Base-by-base conservation (phyloP, 2,888 invertebrate species). In the Leptopilina syphax region DNA sequence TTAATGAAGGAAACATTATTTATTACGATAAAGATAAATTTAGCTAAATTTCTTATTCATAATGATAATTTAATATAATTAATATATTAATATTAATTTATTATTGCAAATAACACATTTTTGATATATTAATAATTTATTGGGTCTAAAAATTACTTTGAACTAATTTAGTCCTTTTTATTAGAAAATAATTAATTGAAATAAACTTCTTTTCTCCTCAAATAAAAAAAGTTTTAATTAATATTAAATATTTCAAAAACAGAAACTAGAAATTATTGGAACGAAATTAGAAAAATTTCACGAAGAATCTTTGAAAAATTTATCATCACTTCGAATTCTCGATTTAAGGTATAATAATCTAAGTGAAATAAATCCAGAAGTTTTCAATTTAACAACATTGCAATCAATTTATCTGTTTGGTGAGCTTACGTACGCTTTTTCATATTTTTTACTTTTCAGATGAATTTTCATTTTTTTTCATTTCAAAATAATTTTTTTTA, bases 291-390 rank as follows among this genome's bases (percentile, higher is more conserved):
- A 84, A 0, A 60, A 80, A n/a, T 68, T 93, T 6, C 84, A 89
- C 5, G 82, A 83, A 0, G 83, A 86, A n/a, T 86, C 84, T 34
- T 92, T 95, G 24, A 88, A 86, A 8, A 88, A 92, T 79, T 93
- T 94, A 91, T 88, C 91, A 12, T 86, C 89, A n/a, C 90, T 95
- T 1, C 90, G 90, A 68, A 92, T 91, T 50, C 87, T 95, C 83
- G 94, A 95, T 84, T 89, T 95, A 5, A 92, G 94, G 50, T 91
- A 92, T 81, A 95, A 95, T 85, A 90, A 89, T 81, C 87, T 95
- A 73, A 89, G 92, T 66, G 92, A 93, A 57, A 92, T 95, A 84
- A 92, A 93, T 81, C 89, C 90, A 0, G 85, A 88, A 0, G 85
- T 92, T 54, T 85, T 94, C 24, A 90, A 91, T 8, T 44, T 82